These are phyloP conservation scores for Brachyrhaphis roseni DNA, from an alignment of 2,797 vertebrate genomes.

Conservation along the genomic window DNA sequence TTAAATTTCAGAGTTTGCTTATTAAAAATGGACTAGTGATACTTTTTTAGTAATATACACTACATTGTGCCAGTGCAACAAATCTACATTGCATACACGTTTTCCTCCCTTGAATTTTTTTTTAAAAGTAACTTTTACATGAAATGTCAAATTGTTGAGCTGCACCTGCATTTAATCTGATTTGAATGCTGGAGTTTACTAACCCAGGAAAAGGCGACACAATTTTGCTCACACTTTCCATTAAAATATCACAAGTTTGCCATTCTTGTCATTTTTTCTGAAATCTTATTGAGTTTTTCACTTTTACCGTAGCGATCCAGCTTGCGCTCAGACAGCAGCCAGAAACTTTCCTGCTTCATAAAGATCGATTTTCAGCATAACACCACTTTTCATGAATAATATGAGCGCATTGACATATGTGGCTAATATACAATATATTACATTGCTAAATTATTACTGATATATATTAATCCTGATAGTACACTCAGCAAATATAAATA, in stretches of 20 bases:
- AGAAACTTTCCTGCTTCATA: constrained; percentile 29
- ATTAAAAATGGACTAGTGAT: not conserved
- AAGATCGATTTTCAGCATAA: constrained; percentile 28
- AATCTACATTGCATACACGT: not conserved
- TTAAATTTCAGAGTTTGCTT: not conserved
- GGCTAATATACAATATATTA: constrained; percentile 61
- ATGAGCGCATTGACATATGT: constrained; percentile 46
- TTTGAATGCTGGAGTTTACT: not conserved
- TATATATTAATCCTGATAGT: constrained; percentile 59
- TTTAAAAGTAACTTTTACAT: not conserved
- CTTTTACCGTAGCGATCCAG: not conserved
- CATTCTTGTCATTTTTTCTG: not conserved
- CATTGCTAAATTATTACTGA: constrained; percentile 46
- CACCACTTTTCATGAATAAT: constrained; percentile 51
- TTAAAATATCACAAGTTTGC: not conserved
- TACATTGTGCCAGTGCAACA: not conserved
- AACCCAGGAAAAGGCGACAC: not conserved
- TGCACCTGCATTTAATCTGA: not conserved
- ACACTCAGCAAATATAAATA: constrained; percentile 59
- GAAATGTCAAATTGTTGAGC: not conserved
- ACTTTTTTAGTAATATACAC: not conserved
- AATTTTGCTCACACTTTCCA: not conserved
- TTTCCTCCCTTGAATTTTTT: not conserved
- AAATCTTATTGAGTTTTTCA: not conserved
- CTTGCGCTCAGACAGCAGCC: constrained; percentile 18